phyloP scores from a whole-genome alignment of 2,888 invertebrate genomes.

The Arrhopalites spinosus region DNA sequence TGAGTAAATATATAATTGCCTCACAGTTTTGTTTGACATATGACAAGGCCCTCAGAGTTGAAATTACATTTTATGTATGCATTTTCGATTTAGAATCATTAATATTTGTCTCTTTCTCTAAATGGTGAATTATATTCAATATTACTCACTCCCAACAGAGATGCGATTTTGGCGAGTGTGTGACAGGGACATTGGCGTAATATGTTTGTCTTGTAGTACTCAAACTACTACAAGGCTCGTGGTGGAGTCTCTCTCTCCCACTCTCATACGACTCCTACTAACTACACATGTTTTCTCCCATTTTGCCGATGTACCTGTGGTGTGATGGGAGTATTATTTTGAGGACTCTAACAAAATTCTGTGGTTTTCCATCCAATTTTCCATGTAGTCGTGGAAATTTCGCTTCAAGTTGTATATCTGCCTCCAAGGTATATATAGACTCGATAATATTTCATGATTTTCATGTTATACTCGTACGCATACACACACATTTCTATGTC shows the following conservation, averaged over 20 bases:
- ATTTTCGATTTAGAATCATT: slow-evolving; percentile 13
- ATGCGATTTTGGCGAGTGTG: background rate
- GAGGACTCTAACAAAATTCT: slow-evolving; percentile 5
- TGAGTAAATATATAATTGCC: background rate
- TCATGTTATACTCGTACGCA: too few species aligned
- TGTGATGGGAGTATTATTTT: too few species aligned
- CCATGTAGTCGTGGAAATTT: slow-evolving; percentile 6
- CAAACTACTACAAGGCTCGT: too few species aligned
- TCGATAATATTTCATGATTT: too few species aligned
- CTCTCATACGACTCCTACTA: too few species aligned
- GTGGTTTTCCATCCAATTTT: slow-evolving; percentile 27
- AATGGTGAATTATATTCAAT: slow-evolving; percentile 33
- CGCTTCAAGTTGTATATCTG: background rate
- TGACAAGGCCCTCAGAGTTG: background rate
- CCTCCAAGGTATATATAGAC: background rate
- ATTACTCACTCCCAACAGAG: background rate
- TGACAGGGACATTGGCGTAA: too few species aligned
- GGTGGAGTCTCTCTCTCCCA: too few species aligned
- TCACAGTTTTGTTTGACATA: background rate
- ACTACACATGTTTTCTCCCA: too few species aligned
- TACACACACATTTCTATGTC: background rate
- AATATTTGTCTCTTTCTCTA: slow-evolving; percentile 36
- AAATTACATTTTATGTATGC: background rate
- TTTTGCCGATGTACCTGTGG: too few species aligned
- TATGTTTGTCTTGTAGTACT: background rate